These are phyloP conservation scores for Otus sunia DNA, from an alignment of 2,113 vertebrate genomes.

Conservation along the genomic window DNA sequence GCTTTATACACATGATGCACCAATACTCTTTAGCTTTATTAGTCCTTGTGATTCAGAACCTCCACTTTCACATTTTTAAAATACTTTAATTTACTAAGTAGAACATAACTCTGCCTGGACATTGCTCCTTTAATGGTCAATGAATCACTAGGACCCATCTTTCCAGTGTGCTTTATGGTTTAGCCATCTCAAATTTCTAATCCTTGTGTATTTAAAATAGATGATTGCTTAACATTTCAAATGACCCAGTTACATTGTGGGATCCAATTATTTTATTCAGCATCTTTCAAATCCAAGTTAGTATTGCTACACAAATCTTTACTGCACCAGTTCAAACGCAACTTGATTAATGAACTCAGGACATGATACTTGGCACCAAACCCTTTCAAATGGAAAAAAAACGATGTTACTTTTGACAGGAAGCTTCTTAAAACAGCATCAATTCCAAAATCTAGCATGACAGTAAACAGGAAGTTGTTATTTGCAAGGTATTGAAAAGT, in stretches of 20 bases:
- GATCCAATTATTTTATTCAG: neutral
- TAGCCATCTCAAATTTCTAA: neutral
- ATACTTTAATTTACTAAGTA: neutral
- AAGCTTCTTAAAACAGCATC: neutral
- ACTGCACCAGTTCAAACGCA: neutral
- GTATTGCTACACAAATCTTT: neutral
- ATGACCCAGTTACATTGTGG: neutral
- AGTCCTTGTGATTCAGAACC: neutral
- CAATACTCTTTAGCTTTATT: neutral
- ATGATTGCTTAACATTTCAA: neutral
- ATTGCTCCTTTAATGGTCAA: constrained; percentile 18
- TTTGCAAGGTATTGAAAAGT: neutral
- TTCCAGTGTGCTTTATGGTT: neutral
- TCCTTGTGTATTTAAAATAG: neutral
- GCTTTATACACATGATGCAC: neutral
- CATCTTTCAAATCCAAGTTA: neutral
- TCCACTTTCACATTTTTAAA: neutral
- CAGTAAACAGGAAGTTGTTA: neutral
- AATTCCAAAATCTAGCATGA: neutral
- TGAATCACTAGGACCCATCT: neutral
- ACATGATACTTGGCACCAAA: neutral
- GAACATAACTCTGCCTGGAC: neutral
- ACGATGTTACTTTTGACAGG: neutral
- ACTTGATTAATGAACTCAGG: neutral
- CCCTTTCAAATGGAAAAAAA: neutral